phyloP scores from a whole-genome alignment of 2,888 invertebrate genomes.

The Eristalinus aeneus region DNA sequence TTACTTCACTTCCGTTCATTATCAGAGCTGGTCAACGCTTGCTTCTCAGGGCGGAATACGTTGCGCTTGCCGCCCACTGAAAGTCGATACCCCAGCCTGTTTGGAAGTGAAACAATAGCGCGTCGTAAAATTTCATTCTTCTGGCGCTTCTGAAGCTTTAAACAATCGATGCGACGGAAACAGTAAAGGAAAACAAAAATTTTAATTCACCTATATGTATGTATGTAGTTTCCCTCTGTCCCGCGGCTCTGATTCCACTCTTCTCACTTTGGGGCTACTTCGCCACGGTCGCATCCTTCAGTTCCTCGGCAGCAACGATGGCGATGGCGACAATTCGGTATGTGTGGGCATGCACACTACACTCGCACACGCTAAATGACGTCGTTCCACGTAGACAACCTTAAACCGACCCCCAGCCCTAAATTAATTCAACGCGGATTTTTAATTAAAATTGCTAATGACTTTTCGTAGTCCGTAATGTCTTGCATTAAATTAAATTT shows the following conservation, averaged over 20 bases:
- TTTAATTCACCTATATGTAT: slow-evolving; percentile 29
- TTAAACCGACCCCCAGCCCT: slow-evolving; percentile 55
- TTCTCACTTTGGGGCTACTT: not conserved
- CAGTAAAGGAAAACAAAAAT: not conserved
- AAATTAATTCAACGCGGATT: slow-evolving; percentile 66
- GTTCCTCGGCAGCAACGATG: not conserved
- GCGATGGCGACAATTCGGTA: not conserved
- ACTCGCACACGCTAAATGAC: not conserved
- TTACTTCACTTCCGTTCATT: slow-evolving; percentile 58
- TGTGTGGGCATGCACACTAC: not conserved
- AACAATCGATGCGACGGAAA: slow-evolving; percentile 7
- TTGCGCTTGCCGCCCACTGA: not conserved
- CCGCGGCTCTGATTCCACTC: not conserved
- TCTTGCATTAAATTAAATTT: slow-evolving; percentile 65
- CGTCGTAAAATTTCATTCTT: slow-evolving; percentile 31
- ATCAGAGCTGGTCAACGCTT: not conserved
- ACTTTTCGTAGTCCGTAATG: slow-evolving; percentile 55
- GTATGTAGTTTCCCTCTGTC: not conserved
- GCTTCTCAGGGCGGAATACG: not conserved
- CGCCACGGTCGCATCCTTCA: not conserved
- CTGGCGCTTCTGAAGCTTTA: not conserved
- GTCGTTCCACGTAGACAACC: not conserved
- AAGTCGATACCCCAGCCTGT: not conserved
- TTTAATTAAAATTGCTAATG: slow-evolving; percentile 71
- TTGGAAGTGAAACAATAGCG: slow-evolving; percentile 15